These are phyloP conservation scores for Hydractinia symbiolongicarpus DNA, from an alignment of 30 jellyfish, hydroid and myxozoan species.

Conservation along the genomic window DNA sequence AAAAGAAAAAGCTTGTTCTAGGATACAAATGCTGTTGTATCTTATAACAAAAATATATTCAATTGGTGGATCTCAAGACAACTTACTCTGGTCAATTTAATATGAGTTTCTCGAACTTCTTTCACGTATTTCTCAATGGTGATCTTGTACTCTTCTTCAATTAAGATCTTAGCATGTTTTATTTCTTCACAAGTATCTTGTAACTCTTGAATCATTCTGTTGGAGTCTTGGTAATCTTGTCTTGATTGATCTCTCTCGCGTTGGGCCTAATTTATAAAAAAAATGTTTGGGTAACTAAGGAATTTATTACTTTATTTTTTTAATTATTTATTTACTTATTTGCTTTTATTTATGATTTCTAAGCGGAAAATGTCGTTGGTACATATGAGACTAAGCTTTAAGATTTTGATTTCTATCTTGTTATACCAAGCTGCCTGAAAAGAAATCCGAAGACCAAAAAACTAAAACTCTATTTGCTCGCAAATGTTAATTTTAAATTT, in stretches of 20 bases:
- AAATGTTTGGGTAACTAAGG: not conserved
- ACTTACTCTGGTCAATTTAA: constrained; percentile 60
- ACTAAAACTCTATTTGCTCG: too few species aligned
- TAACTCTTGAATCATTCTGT: constrained; percentile 45
- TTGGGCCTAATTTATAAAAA: constrained; percentile 47
- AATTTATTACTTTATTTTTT: too few species aligned
- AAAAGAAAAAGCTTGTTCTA: too few species aligned
- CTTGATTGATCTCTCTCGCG: constrained; percentile 75
- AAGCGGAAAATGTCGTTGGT: too few species aligned
- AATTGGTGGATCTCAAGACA: not conserved
- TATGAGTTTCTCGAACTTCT: constrained; percentile 64
- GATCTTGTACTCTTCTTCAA: constrained; percentile 70
- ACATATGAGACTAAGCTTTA: too few species aligned
- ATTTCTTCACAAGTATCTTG: constrained; percentile 53
- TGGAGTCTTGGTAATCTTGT: constrained; percentile 57
- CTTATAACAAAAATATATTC: not conserved
- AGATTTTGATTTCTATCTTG: too few species aligned
- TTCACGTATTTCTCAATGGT: constrained; percentile 70
- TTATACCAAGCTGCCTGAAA: too few species aligned
- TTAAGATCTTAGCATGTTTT: constrained; percentile 55
- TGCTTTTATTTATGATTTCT: too few species aligned
- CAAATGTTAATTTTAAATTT: too few species aligned
- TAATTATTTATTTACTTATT: too few species aligned
- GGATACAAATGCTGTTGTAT: too few species aligned
- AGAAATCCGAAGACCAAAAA: not conserved